Base-by-base conservation (phyloP, 2,888 invertebrate genomes). In the Acanthosepion esculentum region DNA sequence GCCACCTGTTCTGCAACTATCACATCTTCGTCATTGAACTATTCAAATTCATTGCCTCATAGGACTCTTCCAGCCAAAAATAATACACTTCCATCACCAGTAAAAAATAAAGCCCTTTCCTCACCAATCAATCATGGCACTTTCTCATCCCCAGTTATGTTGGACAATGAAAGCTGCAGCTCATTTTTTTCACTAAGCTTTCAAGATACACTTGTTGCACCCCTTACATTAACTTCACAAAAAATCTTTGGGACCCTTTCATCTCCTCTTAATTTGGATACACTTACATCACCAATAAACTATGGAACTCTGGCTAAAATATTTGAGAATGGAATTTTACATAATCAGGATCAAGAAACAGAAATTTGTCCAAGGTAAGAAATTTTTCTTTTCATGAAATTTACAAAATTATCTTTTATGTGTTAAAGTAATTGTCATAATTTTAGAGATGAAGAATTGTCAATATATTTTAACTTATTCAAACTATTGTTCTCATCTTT, bases 251-350 rank as follows among this genome's bases (percentile, higher is more conserved):
- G 78, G 8, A 78, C n/a, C 20, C 78, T 78, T 78, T 78, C 78
- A 78, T 78, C 78, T 33, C 78, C 78, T 33, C 78, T 78, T 78
- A 78, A 78, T n/a, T 78, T 78, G 78, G 78, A 78, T 18, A 78
- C 78, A n/a, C 78, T 78, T 78, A 78, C 78, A n/a, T 78, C 78
- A n/a, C 78, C 78, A 78, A 78, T 78, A 78, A 78, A 78, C n/a
- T 78, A 78, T 78, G 78, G 78, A 78, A 78, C 78, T 78, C 78
- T 78, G n/a, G 78, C n/a, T 15, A 78, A 78, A 78, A 78, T 78
- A 33, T 78, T 78, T 78, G 78, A 15, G 78, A 78, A 78, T 78
- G 78, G 78, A 78, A 78, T 78, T 78, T 78, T 78, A 78, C 78
- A n/a, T n/a, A 78, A 78, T 78, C 78, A n/a, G 20, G 78, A 78